A percentile compares a stretch with the other conserved stretches of the same genome.
phyloP scores from a whole-genome alignment of 1,140 invertebrate genomes.

The Drosophila lacertosa region DNA sequence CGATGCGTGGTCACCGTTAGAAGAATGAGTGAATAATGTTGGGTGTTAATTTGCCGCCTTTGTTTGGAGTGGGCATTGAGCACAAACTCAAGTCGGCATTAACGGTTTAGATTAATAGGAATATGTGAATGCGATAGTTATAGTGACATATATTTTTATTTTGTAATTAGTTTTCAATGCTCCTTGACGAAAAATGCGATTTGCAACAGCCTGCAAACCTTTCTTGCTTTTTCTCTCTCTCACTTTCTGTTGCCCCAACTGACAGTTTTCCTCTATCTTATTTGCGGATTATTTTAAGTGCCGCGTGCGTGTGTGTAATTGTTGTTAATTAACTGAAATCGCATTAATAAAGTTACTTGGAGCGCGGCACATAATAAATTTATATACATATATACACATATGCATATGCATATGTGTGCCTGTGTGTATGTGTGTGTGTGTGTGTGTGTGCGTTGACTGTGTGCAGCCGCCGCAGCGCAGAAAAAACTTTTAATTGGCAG shows the following conservation, averaged over 20 bases:
- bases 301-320: constrained; percentile 29
- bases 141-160: too few species aligned
- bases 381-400: constrained; percentile 5
- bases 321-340: constrained; percentile 79
- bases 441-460: constrained; percentile 34
- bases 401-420: constrained; percentile 6
- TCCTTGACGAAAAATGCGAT: constrained; percentile 8
- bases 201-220: neutral
- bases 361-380: constrained; percentile 35
- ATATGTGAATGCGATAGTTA: too few species aligned
- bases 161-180: too few species aligned
- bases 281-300: constrained; percentile 36
- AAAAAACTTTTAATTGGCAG: constrained; percentile 80
- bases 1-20: constrained; percentile 49
- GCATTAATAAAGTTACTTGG: constrained; percentile 75
- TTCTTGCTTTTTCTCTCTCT: neutral
- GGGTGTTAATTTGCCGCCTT: neutral
- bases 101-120: too few species aligned
- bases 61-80: constrained; percentile 13
- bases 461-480: constrained; percentile 63
- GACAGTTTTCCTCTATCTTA: neutral
- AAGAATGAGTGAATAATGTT: neutral
- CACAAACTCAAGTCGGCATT: constrained; percentile 13
- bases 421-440: constrained; percentile 2
- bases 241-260: neutral